phyloP scores from a whole-genome alignment of 2,113 vertebrate species.

The Rattus norvegicus region GRCr8 NC_086022.1:59888001-59888500 shows the following conservation, averaged over 20 bases:
- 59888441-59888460: conserved; percentile 26
- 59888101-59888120: no score
- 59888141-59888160: no score
- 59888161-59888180: no score
- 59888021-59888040: not conserved
- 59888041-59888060: not conserved
- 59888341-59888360: not conserved
- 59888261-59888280: not conserved
- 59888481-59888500: not conserved
- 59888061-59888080: not conserved
- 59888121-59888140: no score
- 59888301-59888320: not conserved
- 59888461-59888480: not conserved
- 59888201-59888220: no score
- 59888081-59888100: no score
- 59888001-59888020: not conserved
- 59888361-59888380: not conserved
- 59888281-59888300: not conserved
- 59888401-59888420: not conserved
- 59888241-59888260: no score
- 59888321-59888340: conserved; percentile 8
- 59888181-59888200: no score
- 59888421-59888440: conserved; percentile 9
- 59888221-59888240: no score
- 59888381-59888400: not conserved